Base-by-base conservation (phyloP, 2,797 vertebrate genomes). In the Nasua narica region DNA sequence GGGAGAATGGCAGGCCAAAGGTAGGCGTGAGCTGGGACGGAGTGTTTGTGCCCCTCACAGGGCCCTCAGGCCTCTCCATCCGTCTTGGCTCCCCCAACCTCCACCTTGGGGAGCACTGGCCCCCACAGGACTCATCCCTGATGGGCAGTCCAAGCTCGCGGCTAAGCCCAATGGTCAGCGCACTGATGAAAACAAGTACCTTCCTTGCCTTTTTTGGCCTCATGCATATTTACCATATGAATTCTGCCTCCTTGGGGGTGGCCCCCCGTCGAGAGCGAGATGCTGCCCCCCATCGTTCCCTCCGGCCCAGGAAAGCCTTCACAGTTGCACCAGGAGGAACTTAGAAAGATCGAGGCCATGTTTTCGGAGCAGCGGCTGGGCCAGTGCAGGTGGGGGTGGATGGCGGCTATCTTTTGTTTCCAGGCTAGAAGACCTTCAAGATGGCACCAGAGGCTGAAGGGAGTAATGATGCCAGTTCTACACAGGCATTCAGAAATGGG, bases 201-300 rank as follows among this genome's bases (percentile, higher is more conserved):
- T 96, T 93, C 92, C 95, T 96, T 65, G 79, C 91, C 98, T 97
- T 89, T 87, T 76, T 96, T 97, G 92, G 96, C 92, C 87, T 98
- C 97, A 91, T 97, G 97, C 97, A 95, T 96, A 97, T 95, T 91
- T 83, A 96, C 98, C 95, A 94, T 87, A 94, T 96, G 98, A 98
- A 96, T 96, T 94, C 97, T 96, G 95, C 78, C 85, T 98, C 98
- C 29, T 97, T 96, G 88, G 92, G 96, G 56, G 92, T 83, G 96
- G 97, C 96, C 96, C 98, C 76, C 60, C 96, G 90, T 92, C 92
- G 91, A 95, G 65, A 85, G 40, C 40, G 70, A 35, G 78, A 52
- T n/a, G 52, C 54, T 54, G 67, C 37, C 69, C 60, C 0, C 19
- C 8, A 4, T 0, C 0, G 15, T 10, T 4, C 46, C 19, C 52